Base-by-base conservation (phyloP, 2,113 vertebrate genomes). In the Bufo bufo region DNA sequence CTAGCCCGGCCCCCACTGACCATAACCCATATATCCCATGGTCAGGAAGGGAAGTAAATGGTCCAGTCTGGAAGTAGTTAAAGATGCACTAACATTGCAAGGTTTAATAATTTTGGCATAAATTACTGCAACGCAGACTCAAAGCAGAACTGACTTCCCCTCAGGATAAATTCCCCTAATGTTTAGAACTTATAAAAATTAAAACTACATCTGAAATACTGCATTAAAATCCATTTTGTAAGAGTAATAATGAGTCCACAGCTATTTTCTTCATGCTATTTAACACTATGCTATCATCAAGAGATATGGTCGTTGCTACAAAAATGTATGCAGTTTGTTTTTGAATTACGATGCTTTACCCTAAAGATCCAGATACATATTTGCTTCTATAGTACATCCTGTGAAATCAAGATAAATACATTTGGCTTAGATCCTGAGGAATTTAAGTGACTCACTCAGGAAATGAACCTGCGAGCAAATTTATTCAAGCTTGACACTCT, bases 401-500 rank as follows among this genome's bases (percentile, higher is more conserved):
- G 83, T 58, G 66, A 75, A 74, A 65, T 47, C 1, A 75, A 85
- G 54, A 59, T 56, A 85, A 45, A 84, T 54, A 56, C 65, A 74
- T 85, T 74, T 85, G 49, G 52, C 83, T 75, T 59, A 75, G 83
- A 85, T 85, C 69, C 47, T 74, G 52, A 85, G 69, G 54, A 85
- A 74, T 72, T 58, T 72, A 75, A 74, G 83, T 74, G 82, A 52
- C 83, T 85, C 83, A 58, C 50, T 85, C 66, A 85, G 83, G 83
- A 85, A 85, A 85, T 85, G 69, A 85, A 85, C 83, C 83, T 75
- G 69, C 65, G 59, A 85, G 69, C 52, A 85, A 75, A 85, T 85
- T 56, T 85, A 74, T 85, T 85, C 83, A 85, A 75, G 83, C 83
- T 65, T 84, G 69, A 75, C 83, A 85, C 69, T 85, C 54, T 72